Base-by-base conservation (phyloP, 2,113 vertebrate genomes). In the Lucifuga dentata region DNA sequence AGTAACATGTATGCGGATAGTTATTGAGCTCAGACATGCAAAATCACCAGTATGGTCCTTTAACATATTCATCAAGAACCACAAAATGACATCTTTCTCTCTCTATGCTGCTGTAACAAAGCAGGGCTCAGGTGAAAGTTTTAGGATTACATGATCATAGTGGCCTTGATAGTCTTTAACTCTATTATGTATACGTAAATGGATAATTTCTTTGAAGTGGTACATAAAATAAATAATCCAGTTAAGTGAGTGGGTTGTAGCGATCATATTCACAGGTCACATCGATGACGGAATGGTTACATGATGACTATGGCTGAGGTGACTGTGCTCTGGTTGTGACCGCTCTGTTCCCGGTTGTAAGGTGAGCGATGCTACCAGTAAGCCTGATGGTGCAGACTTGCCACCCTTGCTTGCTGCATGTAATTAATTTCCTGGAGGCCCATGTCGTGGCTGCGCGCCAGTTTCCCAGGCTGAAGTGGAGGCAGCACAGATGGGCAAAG, bases 351-450 rank as follows among this genome's bases (percentile, higher is more conserved):
- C 17, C 39, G 10, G 13, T 41, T 24, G 19, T 21, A 20, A 43
- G 12, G 21, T 26, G 41, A 52, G 19, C 21, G 12, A 43, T 17
- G 20, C 16, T 6, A 11, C 16, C 38, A 13, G 41, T 10, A 21
- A 17, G 20, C 10, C 58, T 21, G 3, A 3, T 1, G 5, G 46
- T 44, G 16, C 15, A 45, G 53, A 38, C 44, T 26, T 16, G 11
- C 33, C 19, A 38, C 32, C 52, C 38, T 32, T 15, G 36, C 35
- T 62, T 23, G 29, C 55, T 17, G n/a, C 29, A 36, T 35, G 26
- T 82, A 68, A 86, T 83, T 79, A 33, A 88, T 84, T 80, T 77
- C 48, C 49, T 56, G 52, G 24, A 39, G 73, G 76, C 48, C 51
- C 20, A 11, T 51, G 55, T 71, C 45, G n/a, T 78, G 86, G 74